Conservation (phyloP, 2,113 vertebrate species). For the Leucoraja erinaceus region DNA sequence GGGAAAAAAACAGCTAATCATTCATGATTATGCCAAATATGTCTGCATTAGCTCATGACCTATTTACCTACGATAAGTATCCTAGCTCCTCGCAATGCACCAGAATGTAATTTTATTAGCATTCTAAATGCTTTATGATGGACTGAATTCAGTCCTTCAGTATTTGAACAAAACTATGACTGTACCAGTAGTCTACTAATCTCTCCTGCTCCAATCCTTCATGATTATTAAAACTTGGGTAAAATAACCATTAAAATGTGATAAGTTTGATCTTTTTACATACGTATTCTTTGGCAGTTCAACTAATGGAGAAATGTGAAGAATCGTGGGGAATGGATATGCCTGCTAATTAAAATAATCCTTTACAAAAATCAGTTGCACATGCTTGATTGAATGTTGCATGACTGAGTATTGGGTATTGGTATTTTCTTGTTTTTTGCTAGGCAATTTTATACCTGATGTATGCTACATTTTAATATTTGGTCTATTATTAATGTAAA, state of each 20-base stretch:
- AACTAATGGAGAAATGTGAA: neutral
- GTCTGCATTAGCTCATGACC: neutral
- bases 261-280: neutral
- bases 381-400: too few species aligned
- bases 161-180: too few species aligned
- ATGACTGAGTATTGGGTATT: neutral
- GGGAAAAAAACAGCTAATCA: neutral
- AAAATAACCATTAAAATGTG: neutral
- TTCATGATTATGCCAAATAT: neutral
- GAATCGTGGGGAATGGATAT: neutral
- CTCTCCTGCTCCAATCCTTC: too few species aligned
- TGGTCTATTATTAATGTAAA: neutral
- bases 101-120: too few species aligned
- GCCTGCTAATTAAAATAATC: neutral
- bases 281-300: neutral
- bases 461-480: neutral
- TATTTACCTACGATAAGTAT: neutral
- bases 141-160: too few species aligned
- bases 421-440: neutral
- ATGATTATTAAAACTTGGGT: neutral
- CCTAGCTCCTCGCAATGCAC: too few species aligned
- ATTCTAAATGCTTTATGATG: too few species aligned
- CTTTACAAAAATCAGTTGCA: too few species aligned
- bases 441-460: neutral
- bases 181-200: too few species aligned